These are phyloP conservation scores for Drosophila miranda DNA, from an alignment of 1,140 invertebrate genomes.

Conservation along the genomic window DNA sequence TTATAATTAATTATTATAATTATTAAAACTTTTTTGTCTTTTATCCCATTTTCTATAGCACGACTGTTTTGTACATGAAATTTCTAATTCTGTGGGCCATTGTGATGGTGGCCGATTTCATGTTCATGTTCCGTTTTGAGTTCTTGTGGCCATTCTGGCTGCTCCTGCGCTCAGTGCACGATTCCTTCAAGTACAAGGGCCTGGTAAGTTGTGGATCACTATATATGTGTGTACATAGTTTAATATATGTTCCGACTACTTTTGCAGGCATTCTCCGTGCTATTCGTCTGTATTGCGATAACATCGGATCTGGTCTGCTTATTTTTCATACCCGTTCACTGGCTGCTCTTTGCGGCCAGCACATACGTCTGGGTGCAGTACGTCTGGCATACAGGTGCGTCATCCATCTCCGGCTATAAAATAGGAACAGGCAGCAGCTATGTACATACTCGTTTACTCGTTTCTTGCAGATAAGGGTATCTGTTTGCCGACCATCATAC, in stretches of 20 bases:
- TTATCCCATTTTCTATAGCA: constrained; percentile 84
- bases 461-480: constrained; percentile 90
- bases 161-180: constrained; percentile 96
- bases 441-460: neutral
- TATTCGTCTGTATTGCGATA: constrained; percentile 98
- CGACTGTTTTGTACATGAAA: constrained; percentile 97
- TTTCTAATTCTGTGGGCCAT: constrained; percentile 97
- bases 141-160: constrained; percentile 99
- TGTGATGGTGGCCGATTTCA: constrained; percentile 97
- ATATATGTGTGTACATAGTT: neutral
- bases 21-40: neutral
- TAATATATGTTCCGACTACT: constrained; percentile 49
- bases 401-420: neutral
- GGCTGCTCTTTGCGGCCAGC: constrained; percentile 98
- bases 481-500: constrained; percentile 95
- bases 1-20: too few species aligned
- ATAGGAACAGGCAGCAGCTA: neutral
- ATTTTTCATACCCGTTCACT: constrained; percentile 99
- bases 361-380: constrained; percentile 99
- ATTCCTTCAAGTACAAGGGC: constrained; percentile 99
- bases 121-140: constrained; percentile 99
- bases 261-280: constrained; percentile 97
- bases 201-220: constrained; percentile 88
- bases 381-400: constrained; percentile 97
- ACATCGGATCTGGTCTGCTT: constrained; percentile 99